A percentile compares a stretch with the other conserved stretches of the same genome.
phyloP scores from a whole-genome alignment of 2,888 invertebrate genomes.

The Sympetrum striolatum region DNA sequence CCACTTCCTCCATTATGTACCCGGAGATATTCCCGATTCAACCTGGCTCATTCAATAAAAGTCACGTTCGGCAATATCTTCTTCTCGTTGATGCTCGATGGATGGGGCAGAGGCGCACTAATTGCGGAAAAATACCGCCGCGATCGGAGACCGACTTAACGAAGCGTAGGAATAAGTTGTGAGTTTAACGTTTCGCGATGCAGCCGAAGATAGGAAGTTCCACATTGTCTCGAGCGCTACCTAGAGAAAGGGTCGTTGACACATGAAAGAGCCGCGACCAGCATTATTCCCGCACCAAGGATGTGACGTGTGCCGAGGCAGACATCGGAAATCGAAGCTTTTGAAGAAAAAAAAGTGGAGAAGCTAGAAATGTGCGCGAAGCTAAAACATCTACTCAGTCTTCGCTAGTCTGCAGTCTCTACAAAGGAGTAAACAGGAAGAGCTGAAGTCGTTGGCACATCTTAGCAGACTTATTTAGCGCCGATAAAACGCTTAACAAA shows the following conservation, averaged over 20 bases:
- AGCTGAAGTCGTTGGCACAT: neutral
- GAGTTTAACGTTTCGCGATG: neutral
- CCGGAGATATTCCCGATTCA: no score
- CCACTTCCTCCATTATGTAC: no score
- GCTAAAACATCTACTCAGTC: neutral
- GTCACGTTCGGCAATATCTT: no score
- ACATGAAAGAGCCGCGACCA: neutral
- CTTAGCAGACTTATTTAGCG: neutral
- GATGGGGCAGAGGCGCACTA: neutral
- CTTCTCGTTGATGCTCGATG: neutral
- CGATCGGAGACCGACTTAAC: neutral
- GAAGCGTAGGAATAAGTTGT: neutral
- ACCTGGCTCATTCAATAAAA: no score
- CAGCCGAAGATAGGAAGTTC: neutral
- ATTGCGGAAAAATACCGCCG: neutral
- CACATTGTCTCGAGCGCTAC: neutral
- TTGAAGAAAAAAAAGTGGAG: neutral
- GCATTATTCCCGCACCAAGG: neutral
- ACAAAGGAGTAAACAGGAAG: neutral
- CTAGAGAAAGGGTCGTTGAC: conserved; percentile 11
- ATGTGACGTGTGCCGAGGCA: conserved; percentile 7
- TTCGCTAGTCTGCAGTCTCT: neutral
- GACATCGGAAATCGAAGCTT: conserved; percentile 32
- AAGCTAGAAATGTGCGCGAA: neutral
- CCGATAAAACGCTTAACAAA: neutral